These are phyloP conservation scores for Brachirus orientalis DNA, from an alignment of 2,113 vertebrate genomes.

Conservation along the genomic window DNA sequence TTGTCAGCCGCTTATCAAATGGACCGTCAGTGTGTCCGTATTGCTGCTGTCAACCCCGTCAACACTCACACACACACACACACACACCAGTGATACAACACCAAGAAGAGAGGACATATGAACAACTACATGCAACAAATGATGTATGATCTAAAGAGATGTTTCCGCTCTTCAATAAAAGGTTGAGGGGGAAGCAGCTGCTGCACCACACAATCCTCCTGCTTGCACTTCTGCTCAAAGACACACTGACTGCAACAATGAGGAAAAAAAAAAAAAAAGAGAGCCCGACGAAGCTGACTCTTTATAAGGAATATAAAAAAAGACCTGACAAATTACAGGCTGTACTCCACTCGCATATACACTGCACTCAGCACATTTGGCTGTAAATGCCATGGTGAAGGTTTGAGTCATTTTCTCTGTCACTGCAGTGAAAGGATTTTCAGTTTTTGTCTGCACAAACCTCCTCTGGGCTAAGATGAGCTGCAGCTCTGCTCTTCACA, in stretches of 20 bases:
- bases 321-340: constrained; percentile 80
- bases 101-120: not conserved
- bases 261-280: constrained; percentile 61
- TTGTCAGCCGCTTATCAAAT: constrained; percentile 75
- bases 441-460: constrained; percentile 70
- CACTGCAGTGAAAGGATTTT: constrained; percentile 79
- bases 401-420: constrained; percentile 82
- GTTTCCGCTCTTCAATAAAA: constrained; percentile 35
- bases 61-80: constrained; percentile 49
- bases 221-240: constrained; percentile 51
- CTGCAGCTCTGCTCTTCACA: constrained; percentile 59
- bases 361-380: constrained; percentile 83
- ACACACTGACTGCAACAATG: constrained; percentile 70
- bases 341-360: constrained; percentile 71
- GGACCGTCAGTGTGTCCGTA: constrained; percentile 63
- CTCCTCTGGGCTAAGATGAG: constrained; percentile 68
- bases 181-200: constrained; percentile 31
- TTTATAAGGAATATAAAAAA: constrained; percentile 78
- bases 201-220: constrained; percentile 36
- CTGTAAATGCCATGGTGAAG: constrained; percentile 84
- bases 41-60: constrained; percentile 77
- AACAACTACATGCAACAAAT: constrained; percentile 44
- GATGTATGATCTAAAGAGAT: constrained; percentile 37
- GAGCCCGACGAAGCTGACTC: constrained; percentile 72
- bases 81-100: not conserved